Base-by-base conservation (phyloP, 2,113 vertebrate species). In the Syrrhaptes paradoxus region DNA sequence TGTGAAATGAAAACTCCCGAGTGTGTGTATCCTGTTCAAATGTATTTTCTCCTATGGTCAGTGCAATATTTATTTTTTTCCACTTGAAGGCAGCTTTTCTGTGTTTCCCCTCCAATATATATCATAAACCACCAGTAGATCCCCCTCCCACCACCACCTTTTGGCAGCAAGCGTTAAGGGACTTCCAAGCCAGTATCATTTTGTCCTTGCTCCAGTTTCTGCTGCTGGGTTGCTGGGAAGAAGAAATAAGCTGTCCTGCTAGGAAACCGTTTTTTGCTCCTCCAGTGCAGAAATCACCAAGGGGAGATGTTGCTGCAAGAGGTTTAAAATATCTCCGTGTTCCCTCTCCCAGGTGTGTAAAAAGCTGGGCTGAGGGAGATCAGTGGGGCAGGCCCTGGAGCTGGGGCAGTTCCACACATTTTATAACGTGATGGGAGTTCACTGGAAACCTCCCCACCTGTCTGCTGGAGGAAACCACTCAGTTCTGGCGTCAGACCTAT, bases 1-100 rank as follows among this genome's bases (percentile, higher is more conserved):
- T 54, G 4, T 1, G 11, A 31, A 26, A 17, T 3, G 11, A 55
- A 88, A 54, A 10, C 58, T 34, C 2, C 19, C 3, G 26, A 49
- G 38, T 2, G 20, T 26, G 31, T 61, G 48, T 20, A 10, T 28
- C 41, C 74, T 49, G 5, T 52, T 51, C 1, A 3, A 22, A 66
- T 55, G n/a, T 8, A 5, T 25, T 82, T 74, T 58, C 38, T 82
- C 18, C n/a, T 54, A 1, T 20, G 59, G 29, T 63, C 49, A 43
- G 90, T 92, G 86, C 81, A 73, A 52, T 92, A 48, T 29, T 28
- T 36, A 14, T 17, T 55, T 45, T 38, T 36, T n/a, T 25, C 6
- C 29, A 58, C 59, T 77, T 77, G 59, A 21, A 68, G 80, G 70
- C 80, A 85, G 76, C 65, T 93, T 68, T 87, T 81, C 22, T 28